Percentiles rank a stretch among this genome's conserved stretches.
These are phyloP conservation scores for Alfaro cultratus DNA, from an alignment of 2,797 vertebrate species.

Conservation along the genomic window DNA sequence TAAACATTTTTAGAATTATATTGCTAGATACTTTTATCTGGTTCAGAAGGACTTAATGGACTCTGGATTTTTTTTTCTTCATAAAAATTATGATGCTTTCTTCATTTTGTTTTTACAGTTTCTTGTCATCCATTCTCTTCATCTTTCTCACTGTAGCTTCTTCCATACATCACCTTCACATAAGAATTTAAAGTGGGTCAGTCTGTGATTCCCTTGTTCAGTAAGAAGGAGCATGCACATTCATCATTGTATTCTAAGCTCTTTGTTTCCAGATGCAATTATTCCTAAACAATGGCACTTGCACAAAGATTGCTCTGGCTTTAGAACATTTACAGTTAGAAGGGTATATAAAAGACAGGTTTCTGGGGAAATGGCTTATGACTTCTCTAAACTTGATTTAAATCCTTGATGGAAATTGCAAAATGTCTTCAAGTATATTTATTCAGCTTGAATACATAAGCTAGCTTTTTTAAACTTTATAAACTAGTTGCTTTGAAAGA, in stretches of 20 bases:
- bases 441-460: not conserved
- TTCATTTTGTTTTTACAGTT: conserved; percentile 18
- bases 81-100: conserved; percentile 33
- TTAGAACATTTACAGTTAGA: conserved; percentile 47
- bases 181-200: conserved; percentile 77
- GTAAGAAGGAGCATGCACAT: conserved; percentile 69
- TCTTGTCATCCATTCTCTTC: conserved; percentile 20
- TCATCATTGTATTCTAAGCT: conserved; percentile 73
- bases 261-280: conserved; percentile 75
- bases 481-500: not conserved
- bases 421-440: not conserved
- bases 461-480: not conserved
- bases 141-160: conserved; percentile 40
- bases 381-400: conserved; percentile 15
- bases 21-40: not conserved
- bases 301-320: conserved; percentile 53
- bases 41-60: not conserved
- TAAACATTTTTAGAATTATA: not conserved
- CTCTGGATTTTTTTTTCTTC: not conserved
- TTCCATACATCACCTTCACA: conserved; percentile 76
- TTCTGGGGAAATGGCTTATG: conserved; percentile 23
- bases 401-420: not conserved
- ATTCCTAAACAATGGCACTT: conserved; percentile 72
- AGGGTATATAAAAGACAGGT: conserved; percentile 27
- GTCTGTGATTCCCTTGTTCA: conserved; percentile 58